Percentiles rank a stretch among this genome's conserved stretches.
Evolutionary conservation across 2,797 vertebrate genomes (phyloP).

Genomic region (Sciurus vulgaris): DNA sequence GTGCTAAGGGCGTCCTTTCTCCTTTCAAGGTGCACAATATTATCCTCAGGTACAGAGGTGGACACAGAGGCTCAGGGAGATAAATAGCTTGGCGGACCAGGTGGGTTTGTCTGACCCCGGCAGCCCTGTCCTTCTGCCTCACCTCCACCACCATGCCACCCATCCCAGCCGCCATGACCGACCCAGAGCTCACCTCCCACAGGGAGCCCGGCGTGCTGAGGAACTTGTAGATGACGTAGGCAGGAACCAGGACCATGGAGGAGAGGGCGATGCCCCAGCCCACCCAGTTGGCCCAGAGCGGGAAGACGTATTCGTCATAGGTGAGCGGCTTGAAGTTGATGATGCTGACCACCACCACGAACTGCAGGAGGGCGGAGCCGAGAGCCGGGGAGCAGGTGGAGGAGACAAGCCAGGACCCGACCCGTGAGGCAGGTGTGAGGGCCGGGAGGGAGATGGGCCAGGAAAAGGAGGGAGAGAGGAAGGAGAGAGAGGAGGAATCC

Average conservation of each 20-base stretch:
- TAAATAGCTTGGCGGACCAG: not conserved
- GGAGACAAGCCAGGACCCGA: not conserved
- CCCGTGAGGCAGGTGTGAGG: not conserved
- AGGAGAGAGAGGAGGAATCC: no score
- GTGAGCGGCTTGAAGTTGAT: slow-evolving; percentile 93
- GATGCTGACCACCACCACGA: slow-evolving; percentile 97
- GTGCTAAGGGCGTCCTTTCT: rapidly evolving
- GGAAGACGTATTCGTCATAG: slow-evolving; percentile 96
- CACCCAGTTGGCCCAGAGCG: slow-evolving; percentile 93
- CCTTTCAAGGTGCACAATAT: rapidly evolving
- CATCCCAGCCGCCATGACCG: rapidly evolving
- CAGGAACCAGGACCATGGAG: slow-evolving; percentile 96
- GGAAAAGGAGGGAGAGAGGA: no score
- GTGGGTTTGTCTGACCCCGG: not conserved
- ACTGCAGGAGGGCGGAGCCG: slow-evolving; percentile 87
- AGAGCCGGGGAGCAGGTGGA: rapidly evolving
- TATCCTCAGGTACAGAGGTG: not conserved
- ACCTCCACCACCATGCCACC: not conserved
- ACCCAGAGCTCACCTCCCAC: slow-evolving; percentile 92
- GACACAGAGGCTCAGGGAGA: not conserved
- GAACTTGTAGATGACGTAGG: slow-evolving; percentile 96
- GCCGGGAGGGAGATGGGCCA: not conserved
- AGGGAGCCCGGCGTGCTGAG: slow-evolving; percentile 92
- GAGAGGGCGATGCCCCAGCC: slow-evolving; percentile 97
- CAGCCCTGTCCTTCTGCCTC: not conserved